phyloP scores from a whole-genome alignment of 92 coral and sea anemone species.

The Pocillopora meandrina region DNA sequence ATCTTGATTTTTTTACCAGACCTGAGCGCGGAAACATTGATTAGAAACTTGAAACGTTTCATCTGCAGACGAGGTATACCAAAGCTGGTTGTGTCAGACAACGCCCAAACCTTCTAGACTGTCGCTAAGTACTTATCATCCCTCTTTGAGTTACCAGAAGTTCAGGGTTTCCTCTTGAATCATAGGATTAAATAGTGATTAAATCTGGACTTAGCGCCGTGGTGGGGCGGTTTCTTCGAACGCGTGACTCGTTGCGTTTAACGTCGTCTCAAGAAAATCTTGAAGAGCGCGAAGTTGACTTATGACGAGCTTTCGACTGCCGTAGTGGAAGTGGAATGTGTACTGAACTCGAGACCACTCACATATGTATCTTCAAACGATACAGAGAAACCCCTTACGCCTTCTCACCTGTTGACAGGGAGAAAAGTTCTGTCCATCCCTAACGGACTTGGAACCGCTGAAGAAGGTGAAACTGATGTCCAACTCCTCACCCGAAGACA shows the following conservation, averaged over 20 bases:
- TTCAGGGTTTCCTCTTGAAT: no score
- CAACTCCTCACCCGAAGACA: no score
- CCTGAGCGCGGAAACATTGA: constrained; percentile 8
- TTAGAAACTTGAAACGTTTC: constrained; percentile 35
- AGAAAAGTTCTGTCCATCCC: not conserved
- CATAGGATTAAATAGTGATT: not conserved
- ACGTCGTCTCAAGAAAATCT: no score
- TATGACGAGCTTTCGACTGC: not conserved
- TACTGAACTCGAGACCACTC: not conserved
- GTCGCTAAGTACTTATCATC: no score
- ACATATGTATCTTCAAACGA: not conserved
- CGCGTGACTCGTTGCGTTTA: no score
- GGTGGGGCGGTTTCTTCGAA: constrained; percentile 18
- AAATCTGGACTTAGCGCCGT: constrained; percentile 31
- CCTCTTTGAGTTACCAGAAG: no score
- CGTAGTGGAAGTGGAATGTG: not conserved
- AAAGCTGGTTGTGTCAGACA: no score
- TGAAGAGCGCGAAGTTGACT: no score
- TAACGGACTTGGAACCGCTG: not conserved
- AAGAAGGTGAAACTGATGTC: not conserved
- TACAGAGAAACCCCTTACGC: not conserved
- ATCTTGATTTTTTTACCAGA: constrained; percentile 27
- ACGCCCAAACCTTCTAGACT: no score
- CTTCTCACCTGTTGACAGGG: constrained; percentile 1
- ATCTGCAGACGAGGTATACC: not conserved